Conservation (phyloP, 2,113 vertebrate species). For the Dasypus novemcinctus region DNA sequence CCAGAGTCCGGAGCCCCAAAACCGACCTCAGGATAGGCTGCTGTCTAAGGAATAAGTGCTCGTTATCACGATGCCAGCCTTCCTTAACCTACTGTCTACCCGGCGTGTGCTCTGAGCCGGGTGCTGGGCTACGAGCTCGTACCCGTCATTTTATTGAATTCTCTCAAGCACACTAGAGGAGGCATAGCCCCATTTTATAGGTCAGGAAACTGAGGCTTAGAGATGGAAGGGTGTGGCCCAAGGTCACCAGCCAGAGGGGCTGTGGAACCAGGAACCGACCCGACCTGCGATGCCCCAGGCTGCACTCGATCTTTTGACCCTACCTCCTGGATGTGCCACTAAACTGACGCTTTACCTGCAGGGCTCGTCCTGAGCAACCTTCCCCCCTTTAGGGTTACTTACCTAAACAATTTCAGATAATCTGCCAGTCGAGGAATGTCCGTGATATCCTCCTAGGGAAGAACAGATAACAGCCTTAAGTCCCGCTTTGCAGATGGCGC, state of each 20-base stretch:
- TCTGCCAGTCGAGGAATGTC: slow-evolving; percentile 96
- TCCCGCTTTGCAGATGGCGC: not conserved
- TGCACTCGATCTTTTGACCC: not conserved
- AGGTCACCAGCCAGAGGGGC: not conserved
- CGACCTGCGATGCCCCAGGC: not conserved
- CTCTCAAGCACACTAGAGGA: not conserved
- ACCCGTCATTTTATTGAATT: not conserved
- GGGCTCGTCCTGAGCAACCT: not conserved
- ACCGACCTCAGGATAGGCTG: not conserved
- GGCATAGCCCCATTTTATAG: not conserved
- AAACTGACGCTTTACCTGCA: not conserved
- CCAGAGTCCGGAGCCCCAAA: not conserved
- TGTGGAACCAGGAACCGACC: not conserved
- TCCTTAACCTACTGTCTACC: not conserved
- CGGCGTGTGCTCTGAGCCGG: not conserved
- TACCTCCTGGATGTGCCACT: not conserved
- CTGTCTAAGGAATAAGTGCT: not conserved
- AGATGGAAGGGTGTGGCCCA: not conserved
- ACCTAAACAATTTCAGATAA: slow-evolving; percentile 94
- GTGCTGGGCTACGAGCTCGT: not conserved
- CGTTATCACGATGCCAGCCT: accelerated
- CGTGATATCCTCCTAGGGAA: slow-evolving; percentile 96
- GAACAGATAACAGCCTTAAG: slow-evolving; percentile 55
- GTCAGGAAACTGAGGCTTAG: slow-evolving; percentile 9
- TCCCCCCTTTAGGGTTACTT: slow-evolving; percentile 73